These are phyloP conservation scores for Drosophila merina DNA, from an alignment of 2,888 invertebrate genomes.

Conservation along the genomic window DNA sequence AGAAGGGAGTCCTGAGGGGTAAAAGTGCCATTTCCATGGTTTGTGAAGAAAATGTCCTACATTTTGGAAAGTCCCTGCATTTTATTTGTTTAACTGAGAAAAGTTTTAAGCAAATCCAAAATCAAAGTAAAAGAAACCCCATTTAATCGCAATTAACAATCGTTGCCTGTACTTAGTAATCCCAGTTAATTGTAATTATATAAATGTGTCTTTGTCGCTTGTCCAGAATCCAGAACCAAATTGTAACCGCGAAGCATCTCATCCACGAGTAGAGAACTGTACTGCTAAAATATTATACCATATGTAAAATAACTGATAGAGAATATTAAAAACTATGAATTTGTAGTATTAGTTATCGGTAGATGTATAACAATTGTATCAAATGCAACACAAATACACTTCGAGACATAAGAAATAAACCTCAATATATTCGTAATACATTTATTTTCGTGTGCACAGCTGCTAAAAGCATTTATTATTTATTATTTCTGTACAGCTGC, in stretches of 20 bases:
- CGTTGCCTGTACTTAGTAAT: slow-evolving; percentile 54
- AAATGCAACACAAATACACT: slow-evolving; percentile 21
- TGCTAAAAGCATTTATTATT: slow-evolving; percentile 23
- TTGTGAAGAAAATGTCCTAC: neutral
- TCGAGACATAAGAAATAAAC: slow-evolving; percentile 6
- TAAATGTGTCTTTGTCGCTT: slow-evolving; percentile 24
- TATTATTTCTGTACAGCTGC: slow-evolving; percentile 11
- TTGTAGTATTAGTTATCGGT: slow-evolving; percentile 59
- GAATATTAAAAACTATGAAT: slow-evolving; percentile 39
- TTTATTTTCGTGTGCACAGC: slow-evolving; percentile 36
- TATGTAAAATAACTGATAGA: slow-evolving; percentile 5
- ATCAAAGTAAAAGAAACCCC: slow-evolving; percentile 35
- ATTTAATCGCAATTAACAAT: slow-evolving; percentile 24
- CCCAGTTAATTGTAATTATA: slow-evolving; percentile 3
- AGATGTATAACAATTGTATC: slow-evolving; percentile 22
- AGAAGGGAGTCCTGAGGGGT: slow-evolving; percentile 21
- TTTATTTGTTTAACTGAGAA: slow-evolving; percentile 68
- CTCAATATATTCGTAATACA: slow-evolving; percentile 19
- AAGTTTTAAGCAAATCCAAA: slow-evolving; percentile 52
- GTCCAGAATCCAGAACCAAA: slow-evolving; percentile 35
- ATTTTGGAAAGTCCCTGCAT: slow-evolving; percentile 21
- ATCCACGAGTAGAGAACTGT: slow-evolving; percentile 26
- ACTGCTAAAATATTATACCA: slow-evolving; percentile 17
- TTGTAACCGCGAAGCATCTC: slow-evolving; percentile 34
- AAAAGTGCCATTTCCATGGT: slow-evolving; percentile 31